Evolutionary conservation across 2,888 invertebrate species (phyloP).

Genomic region (Seladonia tumulorum): DNA sequence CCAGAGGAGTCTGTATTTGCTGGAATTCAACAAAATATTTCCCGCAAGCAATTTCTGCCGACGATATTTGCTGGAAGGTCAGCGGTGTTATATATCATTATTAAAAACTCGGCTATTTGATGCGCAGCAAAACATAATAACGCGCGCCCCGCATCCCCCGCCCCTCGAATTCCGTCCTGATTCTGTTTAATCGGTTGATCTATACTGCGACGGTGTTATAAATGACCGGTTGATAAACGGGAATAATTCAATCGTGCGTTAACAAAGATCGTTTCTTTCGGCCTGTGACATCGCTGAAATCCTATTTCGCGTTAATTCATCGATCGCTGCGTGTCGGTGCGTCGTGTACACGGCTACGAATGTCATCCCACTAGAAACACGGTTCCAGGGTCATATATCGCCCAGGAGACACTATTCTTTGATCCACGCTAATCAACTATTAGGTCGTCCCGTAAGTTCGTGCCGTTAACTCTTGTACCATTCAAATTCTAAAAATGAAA

Average conservation of each 20-base stretch:
- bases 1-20: not conserved
- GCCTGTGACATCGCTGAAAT: not conserved
- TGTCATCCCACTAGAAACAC: not conserved
- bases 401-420: too few relatives aligned
- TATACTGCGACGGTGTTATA: not conserved
- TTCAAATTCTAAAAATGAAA: too few relatives aligned
- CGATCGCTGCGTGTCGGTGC: not conserved
- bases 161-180: not conserved
- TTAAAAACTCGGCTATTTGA: not conserved
- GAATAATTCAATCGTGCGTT: not conserved
- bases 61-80: not conserved
- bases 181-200: constrained; percentile 10
- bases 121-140: not conserved
- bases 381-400: too few relatives aligned
- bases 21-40: not conserved
- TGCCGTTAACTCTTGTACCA: too few relatives aligned
- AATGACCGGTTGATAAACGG: constrained; percentile 8
- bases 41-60: not conserved
- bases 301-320: constrained; percentile 21
- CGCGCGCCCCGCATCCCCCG: not conserved
- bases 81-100: not conserved
- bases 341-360: not conserved
- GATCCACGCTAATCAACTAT: too few relatives aligned
- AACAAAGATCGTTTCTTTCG: constrained; percentile 18
- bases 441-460: too few relatives aligned